Percentiles rank a stretch among this genome's conserved stretches.
These are phyloP conservation scores for Seriola dumerili DNA, from an alignment of 2,113 vertebrate genomes.

Conservation along the genomic window DNA sequence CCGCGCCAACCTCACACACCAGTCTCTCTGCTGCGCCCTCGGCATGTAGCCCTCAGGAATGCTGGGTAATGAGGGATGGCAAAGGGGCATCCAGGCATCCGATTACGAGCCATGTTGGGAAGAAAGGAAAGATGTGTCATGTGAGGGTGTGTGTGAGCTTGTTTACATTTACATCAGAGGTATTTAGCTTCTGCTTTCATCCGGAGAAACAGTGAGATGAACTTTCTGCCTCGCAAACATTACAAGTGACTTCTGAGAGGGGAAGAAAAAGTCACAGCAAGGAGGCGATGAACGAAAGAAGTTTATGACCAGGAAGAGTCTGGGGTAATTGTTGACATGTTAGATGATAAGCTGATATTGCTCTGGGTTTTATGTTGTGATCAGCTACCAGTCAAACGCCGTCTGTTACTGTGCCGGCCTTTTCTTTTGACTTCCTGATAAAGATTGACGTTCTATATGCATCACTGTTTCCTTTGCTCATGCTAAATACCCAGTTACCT, in stretches of 20 bases:
- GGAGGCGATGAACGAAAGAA: slow-evolving; percentile 26
- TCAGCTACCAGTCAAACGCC: slow-evolving; percentile 34
- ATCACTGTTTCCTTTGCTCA: not conserved
- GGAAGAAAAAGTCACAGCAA: slow-evolving; percentile 30
- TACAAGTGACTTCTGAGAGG: slow-evolving; percentile 48
- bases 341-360: slow-evolving; percentile 26
- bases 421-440: not conserved
- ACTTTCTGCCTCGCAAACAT: slow-evolving; percentile 36
- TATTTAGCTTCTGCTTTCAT: slow-evolving; percentile 62
- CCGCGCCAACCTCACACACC: slow-evolving; percentile 63
- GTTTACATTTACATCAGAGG: slow-evolving; percentile 64
- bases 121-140: slow-evolving; percentile 68
- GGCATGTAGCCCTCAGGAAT: slow-evolving; percentile 76
- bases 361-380: slow-evolving; percentile 17
- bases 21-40: slow-evolving; percentile 66
- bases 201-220: slow-evolving; percentile 43
- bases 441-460: not conserved
- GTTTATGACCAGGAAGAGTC: slow-evolving; percentile 36
- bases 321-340: slow-evolving; percentile 54
- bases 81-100: slow-evolving; percentile 67
- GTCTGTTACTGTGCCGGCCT: not conserved
- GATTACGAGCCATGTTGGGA: slow-evolving; percentile 76
- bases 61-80: slow-evolving; percentile 80
- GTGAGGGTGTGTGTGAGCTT: slow-evolving; percentile 56
- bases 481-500: not conserved